Evolutionary conservation across 2,113 vertebrate species (phyloP).

Genomic region (Chlamydotis undulata): DNA sequence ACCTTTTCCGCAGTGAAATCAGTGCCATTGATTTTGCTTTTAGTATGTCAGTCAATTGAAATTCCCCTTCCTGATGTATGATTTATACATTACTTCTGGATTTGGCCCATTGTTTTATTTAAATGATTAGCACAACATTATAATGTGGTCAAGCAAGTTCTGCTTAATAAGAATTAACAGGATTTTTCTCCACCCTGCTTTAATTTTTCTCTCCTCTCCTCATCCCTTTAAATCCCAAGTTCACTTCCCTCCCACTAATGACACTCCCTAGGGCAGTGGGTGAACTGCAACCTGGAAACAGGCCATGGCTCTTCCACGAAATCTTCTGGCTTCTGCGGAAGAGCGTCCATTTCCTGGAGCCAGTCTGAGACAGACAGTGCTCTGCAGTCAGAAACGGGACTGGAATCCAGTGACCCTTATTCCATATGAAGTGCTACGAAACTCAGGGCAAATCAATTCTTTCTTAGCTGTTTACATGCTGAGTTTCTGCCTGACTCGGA

Average conservation of each 20-base stretch:
- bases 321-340: constrained; percentile 8
- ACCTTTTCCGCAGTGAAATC: background rate
- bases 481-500: accelerated
- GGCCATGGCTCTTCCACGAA: constrained; percentile 13
- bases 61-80: background rate
- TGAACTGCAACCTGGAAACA: constrained; percentile 40
- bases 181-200: background rate
- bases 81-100: background rate
- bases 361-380: constrained; percentile 29
- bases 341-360: constrained; percentile 31
- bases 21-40: background rate
- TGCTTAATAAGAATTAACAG: background rate
- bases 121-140: background rate
- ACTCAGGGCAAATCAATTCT: background rate
- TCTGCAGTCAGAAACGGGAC: background rate
- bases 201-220: background rate
- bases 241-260: background rate
- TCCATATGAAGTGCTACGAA: background rate
- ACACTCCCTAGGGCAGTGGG: constrained; percentile 1
- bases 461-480: background rate
- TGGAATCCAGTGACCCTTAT: background rate
- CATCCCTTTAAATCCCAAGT: background rate
- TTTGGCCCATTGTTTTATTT: background rate
- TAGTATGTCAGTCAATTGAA: background rate
- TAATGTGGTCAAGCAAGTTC: background rate